phyloP scores from a whole-genome alignment of 2,797 vertebrate genomes.

The Acanthurus leucopareius region DNA sequence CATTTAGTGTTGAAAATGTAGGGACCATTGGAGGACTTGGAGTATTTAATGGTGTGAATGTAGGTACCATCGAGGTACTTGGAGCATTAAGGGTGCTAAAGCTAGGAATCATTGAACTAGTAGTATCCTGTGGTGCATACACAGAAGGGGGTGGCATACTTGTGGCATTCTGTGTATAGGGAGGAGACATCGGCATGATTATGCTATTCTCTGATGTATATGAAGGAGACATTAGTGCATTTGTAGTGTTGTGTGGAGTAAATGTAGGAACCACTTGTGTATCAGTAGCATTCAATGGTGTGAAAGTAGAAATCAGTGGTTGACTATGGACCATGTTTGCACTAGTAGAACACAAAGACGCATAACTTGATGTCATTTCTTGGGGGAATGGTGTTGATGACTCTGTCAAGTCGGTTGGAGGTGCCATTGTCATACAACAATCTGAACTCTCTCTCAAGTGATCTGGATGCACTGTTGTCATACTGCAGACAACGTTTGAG shows the following conservation, averaged over 20 bases:
- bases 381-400: conserved; percentile 53
- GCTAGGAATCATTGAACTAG: conserved; percentile 62
- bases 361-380: conserved; percentile 66
- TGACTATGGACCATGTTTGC: conserved; percentile 66
- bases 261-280: conserved; percentile 81
- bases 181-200: conserved; percentile 66
- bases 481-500: conserved; percentile 43
- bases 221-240: conserved; percentile 66
- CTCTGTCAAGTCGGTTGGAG: conserved; percentile 46
- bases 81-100: conserved; percentile 68
- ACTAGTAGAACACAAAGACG: conserved; percentile 64
- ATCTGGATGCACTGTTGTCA: conserved; percentile 68
- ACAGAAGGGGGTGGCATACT: conserved; percentile 54
- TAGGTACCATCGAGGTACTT: conserved; percentile 75
- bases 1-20: conserved; percentile 65
- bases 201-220: conserved; percentile 70
- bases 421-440: conserved; percentile 60
- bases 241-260: conserved; percentile 74
- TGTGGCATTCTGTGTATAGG: conserved; percentile 63
- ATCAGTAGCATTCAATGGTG: conserved; percentile 75
- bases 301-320: conserved; percentile 71
- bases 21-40: conserved; percentile 61
- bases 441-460: conserved; percentile 62
- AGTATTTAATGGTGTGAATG: conserved; percentile 70
- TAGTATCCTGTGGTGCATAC: conserved; percentile 63